phyloP scores from a whole-genome alignment of 1,140 invertebrate species.

The Stegodyphus mimosarum region DNA sequence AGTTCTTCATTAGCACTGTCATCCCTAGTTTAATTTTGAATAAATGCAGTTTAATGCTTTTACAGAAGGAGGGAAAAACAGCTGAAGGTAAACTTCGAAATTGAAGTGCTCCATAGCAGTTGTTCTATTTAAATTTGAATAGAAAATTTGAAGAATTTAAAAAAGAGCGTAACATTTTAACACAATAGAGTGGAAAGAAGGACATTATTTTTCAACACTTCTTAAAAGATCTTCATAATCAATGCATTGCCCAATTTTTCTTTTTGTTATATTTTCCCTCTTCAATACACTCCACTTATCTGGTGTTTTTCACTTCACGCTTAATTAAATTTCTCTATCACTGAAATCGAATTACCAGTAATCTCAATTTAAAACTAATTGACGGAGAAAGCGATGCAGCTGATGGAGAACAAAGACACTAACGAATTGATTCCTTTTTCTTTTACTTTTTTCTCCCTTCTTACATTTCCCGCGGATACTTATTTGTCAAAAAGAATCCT shows the following conservation, averaged over 20 bases:
- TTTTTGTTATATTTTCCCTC: neutral
- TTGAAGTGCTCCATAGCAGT: too few species aligned
- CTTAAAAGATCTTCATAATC: slow-evolving; percentile 28
- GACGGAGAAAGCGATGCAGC: slow-evolving; percentile 23
- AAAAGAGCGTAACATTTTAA: neutral
- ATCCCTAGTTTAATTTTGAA: too few species aligned
- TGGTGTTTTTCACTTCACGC: slow-evolving; percentile 25
- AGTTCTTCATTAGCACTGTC: too few species aligned
- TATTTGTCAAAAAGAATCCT: slow-evolving; percentile 23
- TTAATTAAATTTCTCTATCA: slow-evolving; percentile 47
- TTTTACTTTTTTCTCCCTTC: neutral
- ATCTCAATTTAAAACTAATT: slow-evolving; percentile 49
- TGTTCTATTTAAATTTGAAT: too few species aligned
- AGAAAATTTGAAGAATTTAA: too few species aligned
- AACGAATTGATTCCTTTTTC: too few species aligned
- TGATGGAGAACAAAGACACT: neutral
- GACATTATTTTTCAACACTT: neutral
- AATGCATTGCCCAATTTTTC: neutral
- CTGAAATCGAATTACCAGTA: slow-evolving; percentile 39
- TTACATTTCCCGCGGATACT: neutral
- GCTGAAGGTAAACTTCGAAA: too few species aligned
- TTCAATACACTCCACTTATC: slow-evolving; percentile 1
- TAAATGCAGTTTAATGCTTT: too few species aligned
- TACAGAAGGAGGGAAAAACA: too few species aligned
- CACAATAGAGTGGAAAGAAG: neutral